Conservation (phyloP, 2,113 vertebrate genomes). For the Prunella fulvescens region DNA sequence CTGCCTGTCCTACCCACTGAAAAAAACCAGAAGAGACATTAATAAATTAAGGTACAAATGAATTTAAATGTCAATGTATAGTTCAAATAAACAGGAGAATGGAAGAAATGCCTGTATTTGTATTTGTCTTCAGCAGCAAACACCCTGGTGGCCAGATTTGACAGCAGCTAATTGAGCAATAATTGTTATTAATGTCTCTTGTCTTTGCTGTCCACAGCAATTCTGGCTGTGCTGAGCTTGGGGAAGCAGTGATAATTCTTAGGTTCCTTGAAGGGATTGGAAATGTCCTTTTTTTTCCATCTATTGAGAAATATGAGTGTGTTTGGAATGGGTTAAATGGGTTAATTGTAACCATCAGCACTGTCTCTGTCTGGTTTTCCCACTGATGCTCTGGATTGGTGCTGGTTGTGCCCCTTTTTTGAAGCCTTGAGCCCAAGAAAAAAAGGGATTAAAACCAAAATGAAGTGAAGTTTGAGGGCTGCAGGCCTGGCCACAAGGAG, state of each 20-base stretch:
- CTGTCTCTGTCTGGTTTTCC: neutral
- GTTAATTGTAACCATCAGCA: neutral
- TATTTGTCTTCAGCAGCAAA: neutral
- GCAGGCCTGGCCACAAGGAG: neutral
- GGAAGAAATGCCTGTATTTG: neutral
- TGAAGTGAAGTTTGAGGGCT: neutral
- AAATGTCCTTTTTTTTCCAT: neutral
- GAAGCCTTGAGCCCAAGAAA: neutral
- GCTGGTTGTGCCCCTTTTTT: neutral
- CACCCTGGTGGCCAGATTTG: neutral
- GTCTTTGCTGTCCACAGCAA: neutral
- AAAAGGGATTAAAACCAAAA: neutral
- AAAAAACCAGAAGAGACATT: neutral
- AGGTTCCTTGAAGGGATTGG: neutral
- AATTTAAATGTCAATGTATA: neutral
- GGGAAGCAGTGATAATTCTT: neutral
- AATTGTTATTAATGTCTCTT: conserved; percentile 8
- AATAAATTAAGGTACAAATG: conserved; percentile 18
- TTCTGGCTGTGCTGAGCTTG: neutral
- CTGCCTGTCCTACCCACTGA: neutral
- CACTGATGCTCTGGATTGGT: neutral
- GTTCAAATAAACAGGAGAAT: neutral
- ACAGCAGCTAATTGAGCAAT: conserved; percentile 29
- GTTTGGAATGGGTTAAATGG: neutral
- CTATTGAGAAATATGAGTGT: neutral